These are phyloP conservation scores for Amphiduros pacificus DNA, from an alignment of 2,888 invertebrate species.

Conservation along the genomic window DNA sequence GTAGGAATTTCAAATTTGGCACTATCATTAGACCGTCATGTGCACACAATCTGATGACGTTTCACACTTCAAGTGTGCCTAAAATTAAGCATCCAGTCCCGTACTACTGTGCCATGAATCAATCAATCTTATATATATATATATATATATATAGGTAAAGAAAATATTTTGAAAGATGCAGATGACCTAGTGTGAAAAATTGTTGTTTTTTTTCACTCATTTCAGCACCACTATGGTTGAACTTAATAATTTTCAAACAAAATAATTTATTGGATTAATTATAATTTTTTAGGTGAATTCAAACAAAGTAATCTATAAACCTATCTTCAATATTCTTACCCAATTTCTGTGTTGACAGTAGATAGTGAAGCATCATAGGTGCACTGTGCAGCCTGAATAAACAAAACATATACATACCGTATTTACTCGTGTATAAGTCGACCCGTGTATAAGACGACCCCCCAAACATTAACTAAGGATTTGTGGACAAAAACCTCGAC, in stretches of 20 bases:
- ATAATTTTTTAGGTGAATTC: background rate
- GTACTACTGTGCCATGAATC: background rate
- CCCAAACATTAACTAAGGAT: too few relatives aligned
- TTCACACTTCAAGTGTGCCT: too few relatives aligned
- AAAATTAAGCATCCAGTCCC: background rate
- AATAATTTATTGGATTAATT: background rate
- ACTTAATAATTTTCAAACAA: background rate
- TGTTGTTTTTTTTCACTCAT: background rate
- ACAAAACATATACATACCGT: too few relatives aligned
- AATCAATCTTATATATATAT: background rate
- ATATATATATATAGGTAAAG: conserved; percentile 5
- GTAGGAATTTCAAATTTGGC: too few relatives aligned
- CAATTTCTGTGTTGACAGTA: conserved; percentile 50
- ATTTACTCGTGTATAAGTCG: too few relatives aligned
- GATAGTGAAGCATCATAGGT: conserved; percentile 62
- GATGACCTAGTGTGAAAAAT: background rate
- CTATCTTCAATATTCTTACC: conserved; percentile 37
- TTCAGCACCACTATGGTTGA: background rate
- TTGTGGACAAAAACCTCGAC: too few relatives aligned
- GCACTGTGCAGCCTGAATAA: conserved; percentile 43
- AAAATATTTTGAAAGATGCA: background rate
- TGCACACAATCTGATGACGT: too few relatives aligned
- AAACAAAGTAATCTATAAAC: background rate
- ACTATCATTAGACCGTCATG: too few relatives aligned
- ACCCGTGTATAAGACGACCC: too few relatives aligned